Conservation (phyloP, 2,888 invertebrate genomes). For the Adela reaumurella region DNA sequence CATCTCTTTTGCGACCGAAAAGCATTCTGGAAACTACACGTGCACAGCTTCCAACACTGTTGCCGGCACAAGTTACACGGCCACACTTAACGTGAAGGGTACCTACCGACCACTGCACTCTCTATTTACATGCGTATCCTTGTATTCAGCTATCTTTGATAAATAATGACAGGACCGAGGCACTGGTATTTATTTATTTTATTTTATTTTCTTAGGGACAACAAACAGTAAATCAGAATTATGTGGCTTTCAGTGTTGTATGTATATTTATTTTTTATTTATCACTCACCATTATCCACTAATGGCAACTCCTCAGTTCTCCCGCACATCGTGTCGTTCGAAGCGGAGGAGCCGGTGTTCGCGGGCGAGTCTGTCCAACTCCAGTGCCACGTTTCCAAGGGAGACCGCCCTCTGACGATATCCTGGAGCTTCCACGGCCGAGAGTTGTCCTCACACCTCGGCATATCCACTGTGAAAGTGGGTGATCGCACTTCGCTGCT, state of each 20-base stretch:
- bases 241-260: too few species aligned
- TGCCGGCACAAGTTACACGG: constrained; percentile 61
- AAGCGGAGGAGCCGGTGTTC: constrained; percentile 59
- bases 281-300: constrained; percentile 4
- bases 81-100: constrained; percentile 65
- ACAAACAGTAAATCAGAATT: too few species aligned
- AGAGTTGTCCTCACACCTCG: constrained; percentile 50
- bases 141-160: too few species aligned
- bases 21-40: constrained; percentile 72
- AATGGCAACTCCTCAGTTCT: constrained; percentile 42
- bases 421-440: constrained; percentile 71
- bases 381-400: constrained; percentile 61
- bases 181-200: constrained; percentile 21
- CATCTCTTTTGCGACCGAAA: constrained; percentile 63
- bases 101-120: too few species aligned
- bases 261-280: constrained; percentile 15
- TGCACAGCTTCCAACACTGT: constrained; percentile 69
- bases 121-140: too few species aligned
- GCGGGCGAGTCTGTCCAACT: constrained; percentile 63
- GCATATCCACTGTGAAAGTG: constrained; percentile 56
- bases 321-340: constrained; percentile 62
- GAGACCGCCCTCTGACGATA: constrained; percentile 69
- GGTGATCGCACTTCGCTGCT: constrained; percentile 63
- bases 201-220: too few species aligned
- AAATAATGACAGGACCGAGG: too few species aligned